Percentiles rank a stretch among this genome's conserved stretches.
These are phyloP conservation scores for Drosophila oshimai DNA, from an alignment of 1,140 invertebrate species.

Conservation along the genomic window DNA sequence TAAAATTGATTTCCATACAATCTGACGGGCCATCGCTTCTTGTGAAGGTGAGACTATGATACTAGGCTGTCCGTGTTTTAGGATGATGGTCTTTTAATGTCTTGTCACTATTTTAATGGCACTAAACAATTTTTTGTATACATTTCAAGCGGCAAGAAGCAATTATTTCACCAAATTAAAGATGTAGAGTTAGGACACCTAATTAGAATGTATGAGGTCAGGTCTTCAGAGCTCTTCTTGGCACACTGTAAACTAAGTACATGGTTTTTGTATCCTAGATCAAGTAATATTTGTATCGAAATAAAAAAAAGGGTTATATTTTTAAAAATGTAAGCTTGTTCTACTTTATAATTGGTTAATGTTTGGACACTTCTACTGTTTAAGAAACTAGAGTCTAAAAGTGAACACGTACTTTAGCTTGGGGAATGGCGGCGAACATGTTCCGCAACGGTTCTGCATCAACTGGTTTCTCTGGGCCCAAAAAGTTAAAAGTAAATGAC, in stretches of 20 bases:
- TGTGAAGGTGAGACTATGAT: conserved; percentile 5
- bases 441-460: conserved; percentile 60
- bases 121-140: no score
- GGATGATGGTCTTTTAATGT: neutral
- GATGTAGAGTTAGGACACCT: no score
- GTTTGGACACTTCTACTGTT: neutral
- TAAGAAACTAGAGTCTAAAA: neutral
- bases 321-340: no score
- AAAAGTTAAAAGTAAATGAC: conserved; percentile 22
- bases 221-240: no score
- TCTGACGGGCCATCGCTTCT: conserved; percentile 20
- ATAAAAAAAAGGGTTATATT: no score
- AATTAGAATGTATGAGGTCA: no score
- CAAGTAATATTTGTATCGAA: no score
- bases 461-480: conserved; percentile 60
- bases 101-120: neutral
- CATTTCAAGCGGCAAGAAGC: neutral
- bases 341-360: neutral
- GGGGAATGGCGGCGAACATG: conserved; percentile 55
- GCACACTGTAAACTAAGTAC: no score
- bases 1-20: conserved; percentile 8
- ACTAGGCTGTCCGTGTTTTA: neutral
- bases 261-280: no score
- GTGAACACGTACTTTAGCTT: conserved; percentile 49
- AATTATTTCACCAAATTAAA: neutral